Evolutionary conservation across 2,888 invertebrate species (phyloP).

Genomic region (Synanthedon vespiformis): DNA sequence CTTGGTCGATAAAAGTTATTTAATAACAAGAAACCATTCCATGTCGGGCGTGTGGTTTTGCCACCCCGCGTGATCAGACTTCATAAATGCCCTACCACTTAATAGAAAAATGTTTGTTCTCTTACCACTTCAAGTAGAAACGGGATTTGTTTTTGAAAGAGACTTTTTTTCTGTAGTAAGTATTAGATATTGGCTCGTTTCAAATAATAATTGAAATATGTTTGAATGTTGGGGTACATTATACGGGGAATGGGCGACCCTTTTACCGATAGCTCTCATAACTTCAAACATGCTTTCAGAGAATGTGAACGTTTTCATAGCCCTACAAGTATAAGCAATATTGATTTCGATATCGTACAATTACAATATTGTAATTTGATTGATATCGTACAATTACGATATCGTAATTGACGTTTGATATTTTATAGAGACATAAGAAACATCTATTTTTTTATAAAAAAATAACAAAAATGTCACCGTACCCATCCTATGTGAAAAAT

Average conservation of each 20-base stretch:
- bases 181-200: background rate
- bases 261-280: constrained; percentile 9
- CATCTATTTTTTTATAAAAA: too few relatives aligned
- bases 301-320: background rate
- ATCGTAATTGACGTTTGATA: too few relatives aligned
- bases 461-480: too few relatives aligned
- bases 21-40: constrained; percentile 55
- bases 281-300: constrained; percentile 8
- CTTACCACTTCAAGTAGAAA: background rate
- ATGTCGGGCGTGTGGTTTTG: constrained; percentile 17
- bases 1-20: constrained; percentile 60
- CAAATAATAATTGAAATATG: constrained; percentile 5
- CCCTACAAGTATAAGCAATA: background rate
- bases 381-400: too few relatives aligned
- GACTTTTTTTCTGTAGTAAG: background rate
- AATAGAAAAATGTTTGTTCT: background rate
- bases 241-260: constrained; percentile 8
- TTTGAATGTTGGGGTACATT: constrained; percentile 1
- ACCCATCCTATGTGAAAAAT: too few relatives aligned
- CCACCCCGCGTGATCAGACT: constrained; percentile 27
- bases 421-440: too few relatives aligned
- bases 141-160: background rate
- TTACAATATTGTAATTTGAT: too few relatives aligned
- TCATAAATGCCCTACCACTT: background rate
- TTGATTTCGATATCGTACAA: too few relatives aligned